Percentiles rank a stretch among this genome's conserved stretches.
Conservation (phyloP, 2,888 invertebrate species). For the Mythimna loreyi region DNA sequence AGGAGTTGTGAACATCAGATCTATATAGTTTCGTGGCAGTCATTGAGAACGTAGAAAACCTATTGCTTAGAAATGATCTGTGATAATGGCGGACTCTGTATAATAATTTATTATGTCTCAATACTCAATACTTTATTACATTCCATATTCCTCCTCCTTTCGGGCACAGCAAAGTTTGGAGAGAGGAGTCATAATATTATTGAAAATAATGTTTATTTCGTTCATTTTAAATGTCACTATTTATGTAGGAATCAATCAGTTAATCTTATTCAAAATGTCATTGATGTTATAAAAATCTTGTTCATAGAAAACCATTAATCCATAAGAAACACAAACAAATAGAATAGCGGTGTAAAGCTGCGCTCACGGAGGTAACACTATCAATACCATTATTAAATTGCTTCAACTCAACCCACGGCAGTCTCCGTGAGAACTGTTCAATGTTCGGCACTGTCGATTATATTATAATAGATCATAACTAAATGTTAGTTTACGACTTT, state of each 20-base stretch:
- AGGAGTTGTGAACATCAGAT: neutral
- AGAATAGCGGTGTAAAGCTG: neutral
- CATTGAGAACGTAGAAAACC: neutral
- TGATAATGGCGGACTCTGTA: neutral
- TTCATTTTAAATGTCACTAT: too few species aligned
- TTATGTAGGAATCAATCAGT: too few species aligned
- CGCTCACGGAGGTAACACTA: conserved; percentile 3
- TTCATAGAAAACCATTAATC: neutral
- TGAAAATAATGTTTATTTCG: too few species aligned
- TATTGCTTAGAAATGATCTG: neutral
- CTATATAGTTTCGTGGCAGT: neutral
- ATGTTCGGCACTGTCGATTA: neutral
- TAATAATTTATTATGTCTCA: too few species aligned
- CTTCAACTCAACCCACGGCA: neutral
- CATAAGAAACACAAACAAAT: neutral
- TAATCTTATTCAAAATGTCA: too few species aligned
- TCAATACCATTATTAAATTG: neutral
- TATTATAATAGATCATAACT: neutral
- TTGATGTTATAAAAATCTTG: too few species aligned
- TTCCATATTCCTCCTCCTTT: too few species aligned
- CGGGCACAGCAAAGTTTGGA: too few species aligned
- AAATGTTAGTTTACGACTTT: conserved; percentile 17
- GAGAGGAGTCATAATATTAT: too few species aligned
- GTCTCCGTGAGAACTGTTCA: neutral
- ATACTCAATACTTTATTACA: too few species aligned